phyloP scores from a whole-genome alignment of 23 tunicate genomes.

The Oikopleura dioica region DNA sequence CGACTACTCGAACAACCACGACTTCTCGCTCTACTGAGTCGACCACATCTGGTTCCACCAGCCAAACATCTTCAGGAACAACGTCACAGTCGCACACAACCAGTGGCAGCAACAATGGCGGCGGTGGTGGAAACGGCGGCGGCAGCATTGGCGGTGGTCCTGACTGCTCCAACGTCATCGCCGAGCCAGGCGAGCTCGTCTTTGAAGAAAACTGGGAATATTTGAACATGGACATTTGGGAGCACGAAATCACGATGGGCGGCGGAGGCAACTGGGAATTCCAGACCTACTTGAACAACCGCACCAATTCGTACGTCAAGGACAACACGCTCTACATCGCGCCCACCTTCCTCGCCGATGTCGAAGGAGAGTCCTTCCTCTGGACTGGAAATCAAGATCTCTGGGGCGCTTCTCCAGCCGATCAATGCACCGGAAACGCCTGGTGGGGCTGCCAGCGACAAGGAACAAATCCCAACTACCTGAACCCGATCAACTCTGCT shows the following conservation, averaged over 20 bases:
- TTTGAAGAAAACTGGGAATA: conserved; percentile 71
- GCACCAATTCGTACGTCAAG: conserved; percentile 54
- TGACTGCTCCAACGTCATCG: too few relatives aligned
- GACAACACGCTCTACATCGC: conserved; percentile 78
- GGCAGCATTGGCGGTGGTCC: too few relatives aligned
- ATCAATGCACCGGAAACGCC: conserved; percentile 54
- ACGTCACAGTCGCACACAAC: too few relatives aligned
- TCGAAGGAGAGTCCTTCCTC: background rate
- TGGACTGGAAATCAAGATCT: conserved; percentile 19
- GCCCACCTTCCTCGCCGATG: conserved; percentile 16
- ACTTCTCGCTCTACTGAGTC: too few relatives aligned
- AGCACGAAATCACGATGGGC: conserved; percentile 72
- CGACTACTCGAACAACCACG: too few relatives aligned
- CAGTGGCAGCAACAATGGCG: too few relatives aligned
- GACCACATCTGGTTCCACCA: too few relatives aligned
- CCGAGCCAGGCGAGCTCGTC: conserved; percentile 17
- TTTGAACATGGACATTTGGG: conserved; percentile 49
- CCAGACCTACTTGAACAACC: conserved; percentile 52
- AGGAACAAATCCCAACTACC: conserved; percentile 37
- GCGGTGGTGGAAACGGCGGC: too few relatives aligned
- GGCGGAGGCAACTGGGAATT: conserved; percentile 99
- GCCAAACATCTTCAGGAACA: too few relatives aligned
- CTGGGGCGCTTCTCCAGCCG: conserved; percentile 71
- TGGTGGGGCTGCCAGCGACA: conserved; percentile 48
- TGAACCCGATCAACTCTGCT: conserved; percentile 64